phyloP scores from a whole-genome alignment of 2,888 invertebrate species.

The Eretmocerus hayati region DNA sequence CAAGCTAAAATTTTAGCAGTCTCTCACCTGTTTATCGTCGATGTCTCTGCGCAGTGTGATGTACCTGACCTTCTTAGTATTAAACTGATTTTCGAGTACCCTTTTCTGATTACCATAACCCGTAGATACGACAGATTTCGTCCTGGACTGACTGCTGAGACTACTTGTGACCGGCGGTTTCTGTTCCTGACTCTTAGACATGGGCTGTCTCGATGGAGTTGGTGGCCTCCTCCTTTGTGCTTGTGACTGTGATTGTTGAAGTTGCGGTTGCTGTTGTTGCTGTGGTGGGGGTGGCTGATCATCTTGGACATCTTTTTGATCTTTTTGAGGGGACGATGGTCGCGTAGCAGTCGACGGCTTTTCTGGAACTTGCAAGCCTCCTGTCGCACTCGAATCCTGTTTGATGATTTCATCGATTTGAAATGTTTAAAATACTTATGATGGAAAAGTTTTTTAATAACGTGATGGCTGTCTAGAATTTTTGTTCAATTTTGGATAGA shows the following conservation, averaged over 20 bases:
- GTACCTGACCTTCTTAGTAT: slow-evolving; percentile 28
- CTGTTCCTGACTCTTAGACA: slow-evolving; percentile 1
- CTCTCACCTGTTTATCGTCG: slow-evolving; percentile 16
- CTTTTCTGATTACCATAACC: slow-evolving; percentile 22
- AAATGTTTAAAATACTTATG: too few species aligned
- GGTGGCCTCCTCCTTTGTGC: too few species aligned
- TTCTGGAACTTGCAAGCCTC: too few species aligned
- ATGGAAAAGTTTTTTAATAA: too few species aligned
- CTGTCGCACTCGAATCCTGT: too few species aligned
- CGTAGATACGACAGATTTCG: neutral
- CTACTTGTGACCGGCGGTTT: neutral
- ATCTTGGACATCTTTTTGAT: too few species aligned
- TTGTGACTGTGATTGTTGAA: neutral
- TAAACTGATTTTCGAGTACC: slow-evolving; percentile 31
- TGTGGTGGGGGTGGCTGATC: too few species aligned
- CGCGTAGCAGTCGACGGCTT: too few species aligned
- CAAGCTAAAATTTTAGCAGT: neutral
- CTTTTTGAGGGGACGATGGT: too few species aligned
- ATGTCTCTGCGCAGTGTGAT: slow-evolving; percentile 4
- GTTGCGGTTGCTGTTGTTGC: neutral
- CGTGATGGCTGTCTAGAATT: too few species aligned
- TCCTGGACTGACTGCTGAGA: neutral
- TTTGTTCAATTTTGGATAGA: too few species aligned
- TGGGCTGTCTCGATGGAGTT: neutral
- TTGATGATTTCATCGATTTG: too few species aligned